Conservation (phyloP, 2,113 vertebrate genomes). For the Eclectus roratus region DNA sequence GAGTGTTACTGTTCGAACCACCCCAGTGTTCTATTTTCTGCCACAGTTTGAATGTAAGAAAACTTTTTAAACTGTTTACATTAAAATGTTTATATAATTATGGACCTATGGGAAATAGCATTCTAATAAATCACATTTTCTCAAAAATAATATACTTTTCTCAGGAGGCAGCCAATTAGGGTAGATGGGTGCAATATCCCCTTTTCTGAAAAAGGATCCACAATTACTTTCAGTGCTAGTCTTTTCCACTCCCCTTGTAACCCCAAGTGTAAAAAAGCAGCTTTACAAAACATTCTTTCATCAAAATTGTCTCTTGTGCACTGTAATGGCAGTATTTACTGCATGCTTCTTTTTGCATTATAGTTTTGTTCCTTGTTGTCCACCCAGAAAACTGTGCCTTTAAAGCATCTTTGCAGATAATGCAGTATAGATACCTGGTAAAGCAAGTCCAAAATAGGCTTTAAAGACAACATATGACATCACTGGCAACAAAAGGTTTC, state of each 20-base stretch:
- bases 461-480: not conserved
- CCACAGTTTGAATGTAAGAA: not conserved
- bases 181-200: rapidly evolving
- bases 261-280: not conserved
- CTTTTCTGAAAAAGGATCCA: not conserved
- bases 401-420: not conserved
- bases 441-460: not conserved
- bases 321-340: not conserved
- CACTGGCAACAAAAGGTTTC: not conserved
- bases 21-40: not conserved
- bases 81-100: not conserved
- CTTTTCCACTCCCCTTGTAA: not conserved
- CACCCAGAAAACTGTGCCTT: not conserved
- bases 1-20: not conserved
- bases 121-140: not conserved
- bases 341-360: not conserved
- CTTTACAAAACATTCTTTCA: not conserved
- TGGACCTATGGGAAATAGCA: not conserved
- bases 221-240: not conserved
- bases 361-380: not conserved
- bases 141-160: not conserved
- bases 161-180: not conserved
- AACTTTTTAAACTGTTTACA: not conserved
- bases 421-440: not conserved
- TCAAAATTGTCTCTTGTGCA: not conserved